Percentiles rank a stretch among this genome's conserved stretches.
Conservation (phyloP, 2,888 invertebrate species). For the Drosophila vallismaia region DNA sequence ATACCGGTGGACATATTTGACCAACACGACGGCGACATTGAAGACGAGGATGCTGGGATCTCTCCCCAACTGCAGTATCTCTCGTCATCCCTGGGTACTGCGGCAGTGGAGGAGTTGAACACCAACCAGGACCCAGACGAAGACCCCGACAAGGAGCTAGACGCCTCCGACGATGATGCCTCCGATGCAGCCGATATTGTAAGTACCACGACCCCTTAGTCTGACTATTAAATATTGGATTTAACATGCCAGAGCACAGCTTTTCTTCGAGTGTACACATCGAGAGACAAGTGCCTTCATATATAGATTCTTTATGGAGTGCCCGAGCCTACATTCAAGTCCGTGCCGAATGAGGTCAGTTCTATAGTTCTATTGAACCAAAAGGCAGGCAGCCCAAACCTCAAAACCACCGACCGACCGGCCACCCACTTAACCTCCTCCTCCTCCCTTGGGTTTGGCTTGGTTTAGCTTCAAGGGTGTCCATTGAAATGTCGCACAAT, state of each 20-base stretch:
- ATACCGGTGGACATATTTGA: conserved; percentile 82
- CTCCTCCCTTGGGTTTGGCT: background rate
- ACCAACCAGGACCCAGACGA: conserved; percentile 42
- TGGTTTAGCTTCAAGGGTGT: conserved; percentile 1
- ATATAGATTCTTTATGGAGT: conserved; percentile 17
- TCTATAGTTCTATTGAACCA: conserved; percentile 60
- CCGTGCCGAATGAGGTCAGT: conserved; percentile 61
- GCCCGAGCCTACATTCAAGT: conserved; percentile 37
- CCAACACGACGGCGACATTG: conserved; percentile 71
- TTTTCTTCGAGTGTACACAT: conserved; percentile 6
- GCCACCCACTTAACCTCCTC: background rate
- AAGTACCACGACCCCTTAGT: conserved; percentile 63
- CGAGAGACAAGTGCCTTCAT: conserved; percentile 7
- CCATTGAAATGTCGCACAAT: conserved; percentile 66
- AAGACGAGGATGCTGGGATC: conserved; percentile 48
- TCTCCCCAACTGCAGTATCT: conserved; percentile 64
- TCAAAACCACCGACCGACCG: background rate
- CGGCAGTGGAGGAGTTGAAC: too few species aligned
- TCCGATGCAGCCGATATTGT: conserved; percentile 77
- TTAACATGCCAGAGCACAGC: too few species aligned
- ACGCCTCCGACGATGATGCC: conserved; percentile 48
- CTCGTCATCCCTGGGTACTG: background rate
- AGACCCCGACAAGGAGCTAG: too few species aligned
- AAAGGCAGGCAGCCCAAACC: background rate
- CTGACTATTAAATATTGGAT: too few species aligned